phyloP scores from a whole-genome alignment of 2,888 invertebrate genomes.

The Pammene aurita region DNA sequence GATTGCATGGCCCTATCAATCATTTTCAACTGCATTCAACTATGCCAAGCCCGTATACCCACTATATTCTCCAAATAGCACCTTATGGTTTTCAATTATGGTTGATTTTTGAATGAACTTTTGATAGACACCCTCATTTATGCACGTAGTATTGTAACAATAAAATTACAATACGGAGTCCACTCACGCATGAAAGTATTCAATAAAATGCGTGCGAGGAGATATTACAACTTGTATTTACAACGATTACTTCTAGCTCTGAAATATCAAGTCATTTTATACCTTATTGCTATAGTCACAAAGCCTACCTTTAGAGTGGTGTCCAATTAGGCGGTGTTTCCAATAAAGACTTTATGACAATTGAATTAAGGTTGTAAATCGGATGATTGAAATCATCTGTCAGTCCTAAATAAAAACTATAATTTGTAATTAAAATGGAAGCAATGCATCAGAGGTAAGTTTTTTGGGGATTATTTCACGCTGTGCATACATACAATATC shows the following conservation, averaged over 20 bases:
- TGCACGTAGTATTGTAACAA: constrained; percentile 3
- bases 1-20: constrained; percentile 19
- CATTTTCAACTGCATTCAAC: constrained; percentile 15
- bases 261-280: not conserved
- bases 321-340: not conserved
- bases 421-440: constrained; percentile 32
- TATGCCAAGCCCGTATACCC: not conserved
- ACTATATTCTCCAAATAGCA: not conserved
- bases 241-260: not conserved
- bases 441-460: not conserved
- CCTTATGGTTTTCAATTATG: not conserved
- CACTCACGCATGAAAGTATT: constrained; percentile 28
- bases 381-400: not conserved
- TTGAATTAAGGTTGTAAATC: not conserved
- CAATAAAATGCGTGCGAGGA: constrained; percentile 28
- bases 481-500: no score
- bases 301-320: not conserved
- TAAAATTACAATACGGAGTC: constrained; percentile 19
- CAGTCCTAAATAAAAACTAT: no score
- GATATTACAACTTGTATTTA: not conserved
- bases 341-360: not conserved
- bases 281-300: not conserved
- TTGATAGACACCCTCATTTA: not conserved
- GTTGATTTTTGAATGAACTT: not conserved
- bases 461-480: constrained; percentile 15